phyloP scores from a whole-genome alignment of 2,888 invertebrate species.

The Trissonchulus sp. region DNA sequence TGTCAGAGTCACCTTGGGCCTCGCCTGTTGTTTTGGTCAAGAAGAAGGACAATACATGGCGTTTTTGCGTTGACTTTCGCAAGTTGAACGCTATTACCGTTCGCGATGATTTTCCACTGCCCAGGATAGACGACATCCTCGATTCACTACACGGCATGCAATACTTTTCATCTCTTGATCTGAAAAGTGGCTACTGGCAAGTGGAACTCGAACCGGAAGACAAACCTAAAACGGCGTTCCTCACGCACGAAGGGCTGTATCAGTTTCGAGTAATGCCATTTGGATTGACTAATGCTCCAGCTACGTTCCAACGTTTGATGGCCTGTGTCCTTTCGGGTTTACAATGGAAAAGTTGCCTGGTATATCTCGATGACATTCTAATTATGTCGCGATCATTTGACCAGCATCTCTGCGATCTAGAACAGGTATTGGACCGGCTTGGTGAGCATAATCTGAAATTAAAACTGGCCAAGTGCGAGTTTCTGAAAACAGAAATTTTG shows the following conservation, averaged over 20 bases:
- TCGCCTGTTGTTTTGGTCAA: too few species aligned
- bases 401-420: slow-evolving; percentile 19
- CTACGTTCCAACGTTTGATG: slow-evolving; percentile 7
- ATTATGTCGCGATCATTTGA: background rate
- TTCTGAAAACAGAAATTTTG: background rate
- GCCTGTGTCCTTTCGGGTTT: background rate
- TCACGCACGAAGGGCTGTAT: background rate
- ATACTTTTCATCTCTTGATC: slow-evolving; percentile 2
- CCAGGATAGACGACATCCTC: too few species aligned
- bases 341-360: background rate
- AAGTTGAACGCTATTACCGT: too few species aligned
- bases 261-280: background rate
- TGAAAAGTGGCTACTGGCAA: background rate
- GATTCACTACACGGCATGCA: too few species aligned
- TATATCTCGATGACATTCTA: too few species aligned
- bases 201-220: background rate
- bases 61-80: too few species aligned
- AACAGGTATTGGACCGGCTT: slow-evolving; percentile 24
- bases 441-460: background rate
- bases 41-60: too few species aligned
- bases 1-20: background rate
- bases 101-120: background rate
- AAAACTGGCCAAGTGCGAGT: slow-evolving; percentile 14
- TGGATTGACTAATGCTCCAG: background rate
- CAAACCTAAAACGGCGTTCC: slow-evolving; percentile 6